phyloP scores from a whole-genome alignment of 2,113 vertebrate genomes.

The Origma solitaria region DNA sequence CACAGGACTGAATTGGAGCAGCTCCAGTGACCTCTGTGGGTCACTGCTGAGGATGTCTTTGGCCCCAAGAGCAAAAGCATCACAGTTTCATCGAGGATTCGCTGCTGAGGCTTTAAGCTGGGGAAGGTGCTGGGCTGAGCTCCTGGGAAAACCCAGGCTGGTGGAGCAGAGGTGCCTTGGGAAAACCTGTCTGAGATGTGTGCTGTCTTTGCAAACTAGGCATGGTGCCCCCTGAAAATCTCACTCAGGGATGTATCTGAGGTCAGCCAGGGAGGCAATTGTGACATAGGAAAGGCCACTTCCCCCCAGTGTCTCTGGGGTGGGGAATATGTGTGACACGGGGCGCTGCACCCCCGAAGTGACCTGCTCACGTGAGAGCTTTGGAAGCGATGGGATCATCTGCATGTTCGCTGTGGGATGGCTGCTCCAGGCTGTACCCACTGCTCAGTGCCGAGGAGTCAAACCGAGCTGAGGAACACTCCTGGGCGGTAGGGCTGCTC shows the following conservation, averaged over 20 bases:
- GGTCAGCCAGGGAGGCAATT: not conserved
- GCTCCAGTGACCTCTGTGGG: not conserved
- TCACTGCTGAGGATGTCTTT: not conserved
- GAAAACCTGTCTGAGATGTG: not conserved
- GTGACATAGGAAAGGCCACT: rapidly evolving
- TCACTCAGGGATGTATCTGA: rapidly evolving
- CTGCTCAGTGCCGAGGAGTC: not conserved
- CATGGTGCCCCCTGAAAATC: not conserved
- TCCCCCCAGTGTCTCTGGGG: not conserved
- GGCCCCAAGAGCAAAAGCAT: not conserved
- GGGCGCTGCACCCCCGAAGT: rapidly evolving
- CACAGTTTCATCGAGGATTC: rapidly evolving
- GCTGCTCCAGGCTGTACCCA: not conserved
- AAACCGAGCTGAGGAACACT: not conserved
- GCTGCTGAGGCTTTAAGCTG: rapidly evolving
- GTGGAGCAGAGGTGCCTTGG: not conserved
- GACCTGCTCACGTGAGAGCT: not conserved
- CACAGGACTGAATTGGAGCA: not conserved
- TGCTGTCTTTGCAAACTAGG: not conserved
- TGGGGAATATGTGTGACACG: rapidly evolving
- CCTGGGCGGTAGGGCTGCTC: not conserved
- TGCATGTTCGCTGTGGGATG: not conserved
- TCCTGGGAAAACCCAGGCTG: not conserved
- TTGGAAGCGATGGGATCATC: rapidly evolving
- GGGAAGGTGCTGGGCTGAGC: not conserved